phyloP scores from a whole-genome alignment of 2,113 vertebrate genomes.

The Centrocercus urophasianus region DNA sequence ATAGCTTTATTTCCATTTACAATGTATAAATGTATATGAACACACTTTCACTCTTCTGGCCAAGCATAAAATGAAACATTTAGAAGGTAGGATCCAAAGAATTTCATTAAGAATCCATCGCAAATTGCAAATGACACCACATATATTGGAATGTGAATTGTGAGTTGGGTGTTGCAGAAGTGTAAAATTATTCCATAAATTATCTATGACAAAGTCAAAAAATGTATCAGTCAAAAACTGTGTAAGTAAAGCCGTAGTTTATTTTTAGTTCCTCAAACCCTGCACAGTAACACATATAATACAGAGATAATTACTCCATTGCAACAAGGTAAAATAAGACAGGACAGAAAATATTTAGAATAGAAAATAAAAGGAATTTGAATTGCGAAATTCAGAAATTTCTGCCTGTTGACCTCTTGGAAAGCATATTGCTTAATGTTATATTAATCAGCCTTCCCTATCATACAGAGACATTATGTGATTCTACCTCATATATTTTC shows the following conservation, averaged over 20 bases:
- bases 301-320: constrained; percentile 32
- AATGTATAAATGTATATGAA: constrained; percentile 69
- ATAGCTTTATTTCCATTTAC: constrained; percentile 65
- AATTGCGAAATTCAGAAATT: not conserved
- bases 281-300: not conserved
- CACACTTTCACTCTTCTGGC: constrained; percentile 60
- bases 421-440: not conserved
- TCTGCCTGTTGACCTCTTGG: not conserved
- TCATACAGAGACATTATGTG: not conserved
- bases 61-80: constrained; percentile 76
- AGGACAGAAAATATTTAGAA: not conserved
- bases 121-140: constrained; percentile 73
- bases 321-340: not conserved
- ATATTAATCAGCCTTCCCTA: not conserved
- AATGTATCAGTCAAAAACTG: constrained; percentile 62
- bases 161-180: constrained; percentile 61
- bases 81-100: constrained; percentile 68
- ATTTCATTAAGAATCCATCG: constrained; percentile 69
- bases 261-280: constrained; percentile 68
- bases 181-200: constrained; percentile 77
- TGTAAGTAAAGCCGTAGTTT: constrained; percentile 48
- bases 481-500: not conserved
- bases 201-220: constrained; percentile 68
- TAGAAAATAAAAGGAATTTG: not conserved
- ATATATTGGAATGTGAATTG: constrained; percentile 68